Evolutionary conservation across 30 jellyfish, hydroid and myxozoan species (phyloP), one percentile per base, ranked within the genome.

Genomic region (Sanderia malayensis): DNA sequence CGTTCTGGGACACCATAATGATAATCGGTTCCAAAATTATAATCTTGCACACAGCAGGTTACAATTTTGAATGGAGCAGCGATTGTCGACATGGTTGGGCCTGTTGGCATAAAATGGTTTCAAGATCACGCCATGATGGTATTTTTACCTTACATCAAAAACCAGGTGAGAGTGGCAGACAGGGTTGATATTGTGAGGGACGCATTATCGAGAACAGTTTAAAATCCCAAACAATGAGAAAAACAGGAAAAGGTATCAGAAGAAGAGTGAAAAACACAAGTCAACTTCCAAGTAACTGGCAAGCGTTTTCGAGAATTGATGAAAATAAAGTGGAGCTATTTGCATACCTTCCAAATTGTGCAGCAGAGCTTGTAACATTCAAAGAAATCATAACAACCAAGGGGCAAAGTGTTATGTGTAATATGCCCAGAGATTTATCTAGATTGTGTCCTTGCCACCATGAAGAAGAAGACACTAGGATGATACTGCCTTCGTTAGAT

Each of bases 381-480:
- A 25, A 25, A 60, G 21, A 60, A 24, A 17, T 9, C 49, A 60
- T 60, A 13, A 8, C 4, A 7, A 25, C 73, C 73, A 60, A 13
- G 53, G 46, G 25, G 25, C 46, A 60, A 21, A 20, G 46, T 15
- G 21, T 13, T 6, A 13, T 60, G 19, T 27, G 73, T 60, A 31
- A 9, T 60, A 20, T 17, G 25, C 46, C 19, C 47, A 15, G 45
- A 19, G 64, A 52, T 10, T 15, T 58, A n/a, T 15, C 85, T 29
- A 27, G 44, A 19, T 29, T 73, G 15, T 53, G 31, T 21, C 81
- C 70, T 1, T 73, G 62, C 63, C 3, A 41, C 27, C 84, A 52
- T 28, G 80, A 55, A 70, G 73, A 59, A 59, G 85, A 67, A 30
- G 70, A 60, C 57, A 70, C 52, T 37, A 37, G 52, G 52, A 37